Evolutionary conservation across 2,113 vertebrate genomes (phyloP).

Genomic region (Barbus barbus): DNA sequence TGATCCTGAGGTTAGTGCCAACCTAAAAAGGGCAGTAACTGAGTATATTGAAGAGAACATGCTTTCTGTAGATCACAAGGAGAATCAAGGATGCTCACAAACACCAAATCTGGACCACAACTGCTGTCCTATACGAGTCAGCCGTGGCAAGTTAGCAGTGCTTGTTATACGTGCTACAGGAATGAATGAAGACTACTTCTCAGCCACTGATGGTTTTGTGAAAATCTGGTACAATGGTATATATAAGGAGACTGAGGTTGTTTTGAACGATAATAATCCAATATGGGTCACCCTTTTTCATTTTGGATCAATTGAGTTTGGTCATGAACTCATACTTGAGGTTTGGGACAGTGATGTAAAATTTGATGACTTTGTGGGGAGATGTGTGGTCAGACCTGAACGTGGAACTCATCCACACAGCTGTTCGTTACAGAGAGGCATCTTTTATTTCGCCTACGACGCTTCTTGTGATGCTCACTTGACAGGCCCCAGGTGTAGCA

Average conservation of each 20-base stretch:
- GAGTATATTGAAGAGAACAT: no score
- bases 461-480: constrained; percentile 71
- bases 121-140: no score
- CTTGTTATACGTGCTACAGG: constrained; percentile 61
- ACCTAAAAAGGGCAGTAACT: no score
- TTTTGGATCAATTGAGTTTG: constrained; percentile 74
- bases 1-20: constrained; percentile 57
- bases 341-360: constrained; percentile 78
- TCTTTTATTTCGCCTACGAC: constrained; percentile 74
- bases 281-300: constrained; percentile 68
- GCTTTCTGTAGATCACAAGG: no score
- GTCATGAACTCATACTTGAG: constrained; percentile 71
- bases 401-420: constrained; percentile 68
- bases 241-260: constrained; percentile 68
- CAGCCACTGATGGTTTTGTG: constrained; percentile 71
- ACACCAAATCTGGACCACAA: no score
- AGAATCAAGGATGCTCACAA: no score
- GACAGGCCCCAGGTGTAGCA: constrained; percentile 73
- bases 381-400: constrained; percentile 71
- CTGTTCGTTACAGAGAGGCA: constrained; percentile 71
- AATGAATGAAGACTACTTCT: constrained; percentile 71
- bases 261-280: constrained; percentile 73
- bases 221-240: constrained; percentile 73
- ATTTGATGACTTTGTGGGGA: constrained; percentile 70
- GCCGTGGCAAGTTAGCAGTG: constrained; percentile 52